Percentiles rank a stretch among this genome's conserved stretches.
These are phyloP conservation scores for Bombycilla garrulus DNA, from an alignment of 2,113 vertebrate genomes.

Conservation along the genomic window DNA sequence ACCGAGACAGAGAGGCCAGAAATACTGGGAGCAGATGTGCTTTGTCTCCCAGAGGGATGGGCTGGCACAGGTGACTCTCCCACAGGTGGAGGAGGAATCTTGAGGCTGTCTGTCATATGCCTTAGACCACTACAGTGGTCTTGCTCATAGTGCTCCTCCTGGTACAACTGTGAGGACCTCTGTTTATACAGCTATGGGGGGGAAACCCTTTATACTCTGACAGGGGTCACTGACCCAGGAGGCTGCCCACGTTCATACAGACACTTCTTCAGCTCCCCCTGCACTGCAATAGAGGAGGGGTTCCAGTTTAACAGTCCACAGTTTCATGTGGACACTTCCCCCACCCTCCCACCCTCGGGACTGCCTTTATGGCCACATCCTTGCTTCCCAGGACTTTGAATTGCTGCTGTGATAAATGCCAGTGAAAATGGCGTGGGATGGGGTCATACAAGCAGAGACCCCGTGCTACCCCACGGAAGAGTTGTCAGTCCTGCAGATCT, in stretches of 20 bases:
- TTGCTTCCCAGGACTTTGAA: not conserved
- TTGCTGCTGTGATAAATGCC: not conserved
- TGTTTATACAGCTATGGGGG: not conserved
- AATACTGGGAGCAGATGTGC: not conserved
- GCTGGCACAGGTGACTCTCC: not conserved
- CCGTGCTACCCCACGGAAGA: rapidly evolving
- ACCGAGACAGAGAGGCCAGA: not conserved
- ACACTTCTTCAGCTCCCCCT: not conserved
- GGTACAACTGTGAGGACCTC: not conserved
- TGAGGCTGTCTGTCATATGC: not conserved
- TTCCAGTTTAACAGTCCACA: not conserved
- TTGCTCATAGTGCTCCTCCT: not conserved
- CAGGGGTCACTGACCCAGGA: not conserved
- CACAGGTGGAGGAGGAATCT: not conserved
- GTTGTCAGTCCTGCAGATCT: not conserved
- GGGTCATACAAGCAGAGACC: not conserved
- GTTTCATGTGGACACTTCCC: rapidly evolving
- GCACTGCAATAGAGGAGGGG: rapidly evolving
- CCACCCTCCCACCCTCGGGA: not conserved
- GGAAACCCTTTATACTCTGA: not conserved
- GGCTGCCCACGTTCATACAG: not conserved
- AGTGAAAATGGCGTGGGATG: not conserved
- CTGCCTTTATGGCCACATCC: not conserved
- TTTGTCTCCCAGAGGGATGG: not conserved
- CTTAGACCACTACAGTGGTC: not conserved